Evolutionary conservation across 2,797 vertebrate genomes (phyloP), one percentile per base, ranked within the genome.

Genomic region (Lutjanus campechanus): DNA sequence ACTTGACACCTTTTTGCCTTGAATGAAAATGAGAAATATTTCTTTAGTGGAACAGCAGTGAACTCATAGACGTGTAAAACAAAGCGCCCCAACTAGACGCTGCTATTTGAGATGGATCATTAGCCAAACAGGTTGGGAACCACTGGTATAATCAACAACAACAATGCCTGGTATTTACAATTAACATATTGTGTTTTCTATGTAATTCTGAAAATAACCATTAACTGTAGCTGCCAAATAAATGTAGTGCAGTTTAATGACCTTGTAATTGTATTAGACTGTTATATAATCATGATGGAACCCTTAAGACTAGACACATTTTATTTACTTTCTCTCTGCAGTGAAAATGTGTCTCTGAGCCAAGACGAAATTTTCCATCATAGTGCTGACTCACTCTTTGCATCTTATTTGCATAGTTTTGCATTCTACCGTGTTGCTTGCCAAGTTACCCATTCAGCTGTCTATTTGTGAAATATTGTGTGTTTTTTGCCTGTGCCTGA

Each of bases 361-460:
- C 81, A 83, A 79, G 56, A 43, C 76, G 10, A 77, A 86, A 65
- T 77, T 88, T 90, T 90, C 90, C 89, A 87, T 84, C 43, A 9
- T 41, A 55, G 46, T 19, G 9, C 49, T 62, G 78, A 80, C 74
- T 85, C n/a, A 60, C 41, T 75, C 43, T 94, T 94, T 94, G 92
- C 92, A 92, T 93, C 54, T 86, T 5, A 88, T 94, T 94, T 94
- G 90, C 92, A 92, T 93, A 79, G 73, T 44, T 93, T 94, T 94
- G 92, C 92, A 94, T 93, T 63, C 20, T 4, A 41, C 58, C 73
- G 70, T 59, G 56, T 40, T 75, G 29, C 72, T 40, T 88, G 91
- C 71, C 82, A 90, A 85, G n/a, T 77, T 63, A 60, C 49, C 70
- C 79, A 82, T 82, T 85, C 65, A 73, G 55, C 51, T 63, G 11